These are phyloP conservation scores for Lepas anatifera DNA, from an alignment of 2,888 invertebrate species.

Conservation along the genomic window DNA sequence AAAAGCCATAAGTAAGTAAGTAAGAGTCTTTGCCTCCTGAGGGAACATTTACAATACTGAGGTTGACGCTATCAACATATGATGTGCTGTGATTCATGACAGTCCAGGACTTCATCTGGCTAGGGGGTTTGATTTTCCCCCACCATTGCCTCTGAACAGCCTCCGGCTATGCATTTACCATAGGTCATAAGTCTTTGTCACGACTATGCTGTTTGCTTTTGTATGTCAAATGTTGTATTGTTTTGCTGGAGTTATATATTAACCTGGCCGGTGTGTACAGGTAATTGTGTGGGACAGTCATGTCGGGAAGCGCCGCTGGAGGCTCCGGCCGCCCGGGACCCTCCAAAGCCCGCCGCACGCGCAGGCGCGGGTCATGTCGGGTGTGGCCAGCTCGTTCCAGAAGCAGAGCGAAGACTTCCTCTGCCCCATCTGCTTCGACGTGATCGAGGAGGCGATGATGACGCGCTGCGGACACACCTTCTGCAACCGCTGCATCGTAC, in stretches of 20 bases:
- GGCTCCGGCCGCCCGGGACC: conserved; percentile 13
- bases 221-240: neutral
- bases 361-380: conserved; percentile 18
- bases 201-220: neutral
- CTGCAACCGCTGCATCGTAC: conserved; percentile 66
- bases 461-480: conserved; percentile 88
- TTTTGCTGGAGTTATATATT: neutral
- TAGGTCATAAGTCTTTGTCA: neutral
- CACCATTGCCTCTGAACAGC: no score
- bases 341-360: conserved; percentile 3
- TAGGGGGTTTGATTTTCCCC: no score
- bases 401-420: conserved; percentile 30
- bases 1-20: no score
- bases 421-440: conserved; percentile 78
- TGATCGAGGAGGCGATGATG: conserved; percentile 79
- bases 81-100: no score
- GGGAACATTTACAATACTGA: no score
- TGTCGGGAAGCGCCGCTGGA: conserved; percentile 13
- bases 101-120: no score
- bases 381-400: conserved; percentile 22
- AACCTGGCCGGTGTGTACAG: neutral
- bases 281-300: neutral
- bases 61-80: no score
- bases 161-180: no score
- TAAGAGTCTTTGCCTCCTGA: no score